phyloP scores from a whole-genome alignment of 1,140 invertebrate genomes.

The Caenorhabditis inopinata region DNA sequence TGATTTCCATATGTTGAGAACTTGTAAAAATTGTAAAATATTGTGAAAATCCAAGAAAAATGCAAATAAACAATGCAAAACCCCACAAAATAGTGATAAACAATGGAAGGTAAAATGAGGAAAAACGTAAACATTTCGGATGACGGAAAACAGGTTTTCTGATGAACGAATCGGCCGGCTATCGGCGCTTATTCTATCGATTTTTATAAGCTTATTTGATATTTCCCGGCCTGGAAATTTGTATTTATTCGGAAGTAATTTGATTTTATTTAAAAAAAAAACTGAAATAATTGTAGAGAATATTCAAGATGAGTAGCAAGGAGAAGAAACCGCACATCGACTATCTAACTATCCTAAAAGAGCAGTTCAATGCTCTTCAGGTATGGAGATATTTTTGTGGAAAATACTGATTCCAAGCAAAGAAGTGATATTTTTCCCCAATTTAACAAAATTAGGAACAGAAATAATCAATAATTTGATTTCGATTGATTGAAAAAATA shows the following conservation, averaged over 20 bases:
- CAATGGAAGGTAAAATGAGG: neutral
- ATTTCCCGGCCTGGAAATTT: too few species aligned
- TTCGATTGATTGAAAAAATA: too few species aligned
- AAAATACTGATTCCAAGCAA: too few species aligned
- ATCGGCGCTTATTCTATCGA: neutral
- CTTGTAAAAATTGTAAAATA: neutral
- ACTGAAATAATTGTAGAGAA: too few species aligned
- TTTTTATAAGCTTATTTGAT: neutral
- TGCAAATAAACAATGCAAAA: neutral
- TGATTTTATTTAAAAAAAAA: neutral
- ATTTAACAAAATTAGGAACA: too few species aligned
- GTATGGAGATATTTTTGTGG: neutral
- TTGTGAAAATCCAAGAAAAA: neutral
- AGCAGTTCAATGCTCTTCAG: slow-evolving; percentile 7
- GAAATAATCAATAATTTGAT: too few species aligned
- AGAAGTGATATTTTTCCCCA: too few species aligned
- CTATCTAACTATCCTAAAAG: neutral
- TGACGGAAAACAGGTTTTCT: neutral
- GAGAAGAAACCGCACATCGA: neutral
- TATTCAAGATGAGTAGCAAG: neutral
- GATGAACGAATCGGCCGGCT: neutral
- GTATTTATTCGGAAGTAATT: neutral
- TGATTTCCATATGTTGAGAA: neutral
- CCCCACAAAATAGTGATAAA: too few species aligned
- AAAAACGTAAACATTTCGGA: slow-evolving; percentile 23